phyloP scores from a whole-genome alignment of 2,113 vertebrate species.

The Clinocottus analis region DNA sequence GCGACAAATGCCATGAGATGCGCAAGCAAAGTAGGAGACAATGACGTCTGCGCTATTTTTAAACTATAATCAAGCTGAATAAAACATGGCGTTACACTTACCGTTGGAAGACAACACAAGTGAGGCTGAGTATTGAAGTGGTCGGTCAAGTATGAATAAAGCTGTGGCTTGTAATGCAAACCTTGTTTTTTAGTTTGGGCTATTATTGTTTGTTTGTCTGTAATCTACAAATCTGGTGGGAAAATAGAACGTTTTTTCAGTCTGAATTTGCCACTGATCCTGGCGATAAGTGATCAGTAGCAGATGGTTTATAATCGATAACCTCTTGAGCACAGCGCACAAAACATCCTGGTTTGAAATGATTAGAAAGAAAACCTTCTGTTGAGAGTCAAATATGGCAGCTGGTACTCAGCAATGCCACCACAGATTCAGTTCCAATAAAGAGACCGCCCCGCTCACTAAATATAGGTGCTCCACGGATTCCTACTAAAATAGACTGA shows the following conservation, averaged over 20 bases:
- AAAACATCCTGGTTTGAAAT: slow-evolving; percentile 23
- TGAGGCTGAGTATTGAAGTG: not conserved
- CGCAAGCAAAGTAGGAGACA: not conserved
- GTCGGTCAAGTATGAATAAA: not conserved
- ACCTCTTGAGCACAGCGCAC: slow-evolving; percentile 6
- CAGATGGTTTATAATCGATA: slow-evolving; percentile 30
- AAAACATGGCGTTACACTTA: not conserved
- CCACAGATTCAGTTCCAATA: slow-evolving; percentile 4
- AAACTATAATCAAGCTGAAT: not conserved
- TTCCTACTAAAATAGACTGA: slow-evolving; percentile 33
- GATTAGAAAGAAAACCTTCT: slow-evolving; percentile 25
- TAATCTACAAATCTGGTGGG: not conserved
- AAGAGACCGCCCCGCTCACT: slow-evolving; percentile 20
- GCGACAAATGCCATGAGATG: not conserved
- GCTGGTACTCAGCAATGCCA: slow-evolving; percentile 7
- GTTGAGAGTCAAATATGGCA: slow-evolving; percentile 16
- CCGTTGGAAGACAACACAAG: not conserved
- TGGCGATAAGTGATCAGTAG: not conserved
- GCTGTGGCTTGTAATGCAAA: not conserved
- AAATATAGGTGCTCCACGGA: slow-evolving; percentile 51
- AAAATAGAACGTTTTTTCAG: not conserved
- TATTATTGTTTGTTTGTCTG: not conserved
- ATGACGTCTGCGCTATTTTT: not conserved
- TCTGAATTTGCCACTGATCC: not conserved
- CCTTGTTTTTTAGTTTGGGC: not conserved